A percentile compares a stretch with the other conserved stretches of the same genome.
phyloP scores from a whole-genome alignment of 2,113 vertebrate genomes.

The Scomber japonicus region DNA sequence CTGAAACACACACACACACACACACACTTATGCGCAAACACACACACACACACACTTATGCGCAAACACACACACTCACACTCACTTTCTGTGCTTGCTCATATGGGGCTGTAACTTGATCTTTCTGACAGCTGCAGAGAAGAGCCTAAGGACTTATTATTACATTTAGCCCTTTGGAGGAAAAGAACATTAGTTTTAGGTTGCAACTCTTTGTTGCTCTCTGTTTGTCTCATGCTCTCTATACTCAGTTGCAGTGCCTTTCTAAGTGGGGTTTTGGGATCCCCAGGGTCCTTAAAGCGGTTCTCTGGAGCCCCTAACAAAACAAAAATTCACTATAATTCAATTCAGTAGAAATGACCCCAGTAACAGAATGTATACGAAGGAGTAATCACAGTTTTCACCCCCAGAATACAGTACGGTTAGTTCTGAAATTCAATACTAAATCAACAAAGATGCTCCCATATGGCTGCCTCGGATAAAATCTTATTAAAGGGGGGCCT shows the following conservation, averaged over 20 bases:
- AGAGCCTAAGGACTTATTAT: slow-evolving; percentile 70
- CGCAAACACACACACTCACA: slow-evolving; percentile 1
- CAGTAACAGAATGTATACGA: slow-evolving; percentile 44
- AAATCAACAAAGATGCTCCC: slow-evolving; percentile 53
- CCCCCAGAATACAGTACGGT: neutral
- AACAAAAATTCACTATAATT: slow-evolving; percentile 34
- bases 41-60: too few relatives aligned
- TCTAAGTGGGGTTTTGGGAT: slow-evolving; percentile 40
- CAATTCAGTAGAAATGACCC: slow-evolving; percentile 46
- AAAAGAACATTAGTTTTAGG: slow-evolving; percentile 67
- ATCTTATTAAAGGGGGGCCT: slow-evolving; percentile 18
- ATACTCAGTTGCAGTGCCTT: slow-evolving; percentile 47
- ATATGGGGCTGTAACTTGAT: slow-evolving; percentile 60
- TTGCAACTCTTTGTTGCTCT: slow-evolving; percentile 45
- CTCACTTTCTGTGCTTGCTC: slow-evolving; percentile 32
- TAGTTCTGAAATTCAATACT: slow-evolving; percentile 46
- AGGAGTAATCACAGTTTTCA: slow-evolving; percentile 34
- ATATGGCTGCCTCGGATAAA: slow-evolving; percentile 53
- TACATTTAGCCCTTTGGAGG: slow-evolving; percentile 67
- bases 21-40: too few relatives aligned
- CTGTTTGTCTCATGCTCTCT: slow-evolving; percentile 17
- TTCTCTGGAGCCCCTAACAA: slow-evolving; percentile 37
- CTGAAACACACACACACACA: slow-evolving; percentile 21
- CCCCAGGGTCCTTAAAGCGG: slow-evolving; percentile 33
- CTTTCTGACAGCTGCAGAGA: slow-evolving; percentile 71